These are phyloP conservation scores for Callipepla squamata DNA, from an alignment of 2,113 vertebrate species.

Conservation along the genomic window DNA sequence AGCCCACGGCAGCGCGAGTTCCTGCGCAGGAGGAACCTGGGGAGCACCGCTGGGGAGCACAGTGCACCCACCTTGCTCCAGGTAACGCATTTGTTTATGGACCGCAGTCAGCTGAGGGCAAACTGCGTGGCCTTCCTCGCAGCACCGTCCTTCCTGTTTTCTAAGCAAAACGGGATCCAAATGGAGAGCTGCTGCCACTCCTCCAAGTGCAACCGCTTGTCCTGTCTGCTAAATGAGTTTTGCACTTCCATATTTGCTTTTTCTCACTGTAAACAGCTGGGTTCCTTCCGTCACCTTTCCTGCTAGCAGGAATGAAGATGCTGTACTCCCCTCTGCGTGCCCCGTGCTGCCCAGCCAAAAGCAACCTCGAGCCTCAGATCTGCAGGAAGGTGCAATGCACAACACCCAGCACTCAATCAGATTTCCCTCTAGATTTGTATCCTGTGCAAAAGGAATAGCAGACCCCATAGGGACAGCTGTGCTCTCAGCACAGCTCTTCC, in stretches of 20 bases:
- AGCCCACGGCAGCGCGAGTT: constrained; percentile 74
- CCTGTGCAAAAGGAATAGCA: neutral
- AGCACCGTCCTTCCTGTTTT: fast-evolving
- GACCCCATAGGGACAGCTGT: neutral
- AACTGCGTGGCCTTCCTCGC: fast-evolving
- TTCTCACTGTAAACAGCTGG: neutral
- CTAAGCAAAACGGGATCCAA: neutral
- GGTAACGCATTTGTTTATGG: constrained; percentile 18
- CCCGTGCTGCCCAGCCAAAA: neutral
- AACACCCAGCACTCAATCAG: neutral
- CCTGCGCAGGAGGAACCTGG: constrained; percentile 74
- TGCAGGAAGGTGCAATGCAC: too few relatives aligned
- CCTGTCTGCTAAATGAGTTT: neutral
- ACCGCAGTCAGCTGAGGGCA: fast-evolving
- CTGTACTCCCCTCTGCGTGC: fast-evolving
- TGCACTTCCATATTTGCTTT: neutral
- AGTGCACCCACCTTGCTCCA: neutral
- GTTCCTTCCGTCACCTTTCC: neutral
- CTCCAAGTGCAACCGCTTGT: neutral
- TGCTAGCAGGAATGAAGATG: neutral
- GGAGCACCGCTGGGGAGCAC: fast-evolving
- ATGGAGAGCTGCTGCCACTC: neutral
- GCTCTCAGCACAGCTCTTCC: neutral
- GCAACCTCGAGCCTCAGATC: neutral
- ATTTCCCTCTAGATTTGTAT: neutral